phyloP scores from a whole-genome alignment of 2,797 vertebrate genomes.

The Anguilla anguilla region DNA sequence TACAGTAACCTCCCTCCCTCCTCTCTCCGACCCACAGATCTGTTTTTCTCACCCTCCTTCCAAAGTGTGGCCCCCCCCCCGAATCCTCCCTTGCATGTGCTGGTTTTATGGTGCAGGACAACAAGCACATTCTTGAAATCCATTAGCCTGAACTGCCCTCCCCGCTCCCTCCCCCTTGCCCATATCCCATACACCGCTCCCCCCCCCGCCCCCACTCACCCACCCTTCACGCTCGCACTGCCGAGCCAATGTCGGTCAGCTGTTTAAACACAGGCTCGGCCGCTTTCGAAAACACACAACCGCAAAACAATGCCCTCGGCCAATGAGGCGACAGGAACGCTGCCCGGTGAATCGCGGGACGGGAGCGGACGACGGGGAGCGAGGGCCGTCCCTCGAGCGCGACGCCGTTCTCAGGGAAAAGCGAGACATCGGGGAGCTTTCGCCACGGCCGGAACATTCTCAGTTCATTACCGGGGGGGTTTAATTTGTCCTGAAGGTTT shows the following conservation, averaged over 20 bases:
- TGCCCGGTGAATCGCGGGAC: not conserved
- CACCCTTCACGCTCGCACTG: not conserved
- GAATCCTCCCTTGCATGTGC: not conserved
- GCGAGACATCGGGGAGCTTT: not conserved
- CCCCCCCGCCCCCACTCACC: not conserved
- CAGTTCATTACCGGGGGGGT: not conserved
- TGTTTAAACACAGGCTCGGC: constrained; percentile 16
- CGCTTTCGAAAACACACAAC: not conserved
- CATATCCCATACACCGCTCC: not conserved
- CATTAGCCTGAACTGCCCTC: constrained; percentile 16
- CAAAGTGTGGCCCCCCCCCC: not conserved
- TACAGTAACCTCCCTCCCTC: not conserved
- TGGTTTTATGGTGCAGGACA: constrained; percentile 1
- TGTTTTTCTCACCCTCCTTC: not conserved
- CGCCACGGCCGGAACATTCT: not conserved
- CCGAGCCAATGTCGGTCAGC: constrained; percentile 12
- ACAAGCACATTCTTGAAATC: constrained; percentile 13
- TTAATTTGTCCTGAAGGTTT: not conserved
- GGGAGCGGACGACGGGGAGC: not conserved
- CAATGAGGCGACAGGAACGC: not conserved
- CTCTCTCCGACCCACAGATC: not conserved
- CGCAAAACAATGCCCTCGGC: not conserved
- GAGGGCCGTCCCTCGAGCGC: not conserved
- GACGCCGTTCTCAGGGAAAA: not conserved
- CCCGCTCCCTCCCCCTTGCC: not conserved